A percentile compares a stretch with the other conserved stretches of the same genome.
phyloP scores from a whole-genome alignment of 2,113 vertebrate genomes.

The Capreolus pygargus region DNA sequence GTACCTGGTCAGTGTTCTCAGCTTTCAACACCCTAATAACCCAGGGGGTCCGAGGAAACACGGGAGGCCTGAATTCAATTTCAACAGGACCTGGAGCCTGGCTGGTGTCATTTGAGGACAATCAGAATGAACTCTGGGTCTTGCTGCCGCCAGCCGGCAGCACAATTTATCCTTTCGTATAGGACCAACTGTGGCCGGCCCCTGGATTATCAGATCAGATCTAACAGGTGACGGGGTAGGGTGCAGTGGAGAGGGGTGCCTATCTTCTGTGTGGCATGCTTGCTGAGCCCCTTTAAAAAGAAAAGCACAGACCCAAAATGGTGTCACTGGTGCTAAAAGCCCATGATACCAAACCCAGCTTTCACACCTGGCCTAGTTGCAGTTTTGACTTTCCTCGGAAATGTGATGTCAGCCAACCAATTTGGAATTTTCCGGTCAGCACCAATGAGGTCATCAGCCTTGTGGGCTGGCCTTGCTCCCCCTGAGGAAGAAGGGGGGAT shows the following conservation, averaged over 20 bases:
- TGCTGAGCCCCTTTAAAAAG: not conserved
- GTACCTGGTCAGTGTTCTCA: not conserved
- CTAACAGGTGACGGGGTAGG: not conserved
- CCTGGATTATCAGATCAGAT: not conserved
- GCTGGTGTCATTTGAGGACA: not conserved
- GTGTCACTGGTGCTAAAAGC: not conserved
- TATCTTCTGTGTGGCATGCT: no score
- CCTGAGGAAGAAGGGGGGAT: not conserved
- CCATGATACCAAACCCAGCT: not conserved
- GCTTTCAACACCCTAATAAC: not conserved
- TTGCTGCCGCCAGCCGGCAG: not conserved
- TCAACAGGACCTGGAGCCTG: accelerated
- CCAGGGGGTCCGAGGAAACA: not conserved
- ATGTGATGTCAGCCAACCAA: not conserved
- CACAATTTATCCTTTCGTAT: not conserved
- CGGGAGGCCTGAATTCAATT: not conserved
- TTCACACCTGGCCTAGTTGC: not conserved
- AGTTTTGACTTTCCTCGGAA: not conserved
- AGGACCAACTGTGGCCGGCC: not conserved
- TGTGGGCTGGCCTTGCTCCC: accelerated
- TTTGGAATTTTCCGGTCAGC: not conserved
- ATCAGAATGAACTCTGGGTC: not conserved
- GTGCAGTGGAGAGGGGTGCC: not conserved
- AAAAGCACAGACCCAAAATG: not conserved
- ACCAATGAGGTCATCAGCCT: not conserved